Base-by-base conservation (phyloP, 2,888 invertebrate genomes). In the Cetonia aurata region DNA sequence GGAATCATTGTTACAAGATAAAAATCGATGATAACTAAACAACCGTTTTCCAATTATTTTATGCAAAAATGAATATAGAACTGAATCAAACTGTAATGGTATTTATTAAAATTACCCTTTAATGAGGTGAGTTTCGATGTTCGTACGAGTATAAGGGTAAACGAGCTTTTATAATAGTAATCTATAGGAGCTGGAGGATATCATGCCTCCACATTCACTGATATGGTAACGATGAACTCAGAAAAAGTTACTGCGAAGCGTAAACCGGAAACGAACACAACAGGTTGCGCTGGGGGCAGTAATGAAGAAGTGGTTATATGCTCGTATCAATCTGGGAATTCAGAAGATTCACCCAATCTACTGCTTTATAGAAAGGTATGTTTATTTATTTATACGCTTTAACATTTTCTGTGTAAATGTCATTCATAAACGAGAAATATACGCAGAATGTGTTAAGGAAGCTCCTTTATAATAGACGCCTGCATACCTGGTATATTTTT, bases 351-450 rank as follows among this genome's bases (percentile, higher is more conserved):
- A 0, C 96, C 96, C 10, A 96, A 96, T 85, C 93, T 93, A 82
- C 89, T 96, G 75, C 92, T 96, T 37, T 96, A 96, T 81, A 93
- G 93, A 83, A 95, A 95, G 91, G 95, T 94, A 83, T 75, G 19
- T 6, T 10, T 1, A 37, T 25, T 25, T 3, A 25, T 25, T 25
- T 25, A 66, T 56, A 37, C 10, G 6, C 37, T 9, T 37, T 37
- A 37, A 37, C 37, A 37, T 9, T 9, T 6, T 37, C 6, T 1
- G 25, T 25, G 25, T 42, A 44, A 25, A 44, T 55, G 15, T 65
- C 19, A 8, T n/a, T n/a, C n/a, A n/a, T 15, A 33, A 56, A 70
- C 59, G 6, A 41, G 25, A 4, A 25, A 25, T 4, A 25, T 25
- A 4, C 25, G 4, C 25, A 25, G 25, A 25, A 25, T 1, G 4